Evolutionary conservation across 2,113 vertebrate species (phyloP), one percentile per base, ranked within the genome.

Genomic region (Trinectes maculatus): DNA sequence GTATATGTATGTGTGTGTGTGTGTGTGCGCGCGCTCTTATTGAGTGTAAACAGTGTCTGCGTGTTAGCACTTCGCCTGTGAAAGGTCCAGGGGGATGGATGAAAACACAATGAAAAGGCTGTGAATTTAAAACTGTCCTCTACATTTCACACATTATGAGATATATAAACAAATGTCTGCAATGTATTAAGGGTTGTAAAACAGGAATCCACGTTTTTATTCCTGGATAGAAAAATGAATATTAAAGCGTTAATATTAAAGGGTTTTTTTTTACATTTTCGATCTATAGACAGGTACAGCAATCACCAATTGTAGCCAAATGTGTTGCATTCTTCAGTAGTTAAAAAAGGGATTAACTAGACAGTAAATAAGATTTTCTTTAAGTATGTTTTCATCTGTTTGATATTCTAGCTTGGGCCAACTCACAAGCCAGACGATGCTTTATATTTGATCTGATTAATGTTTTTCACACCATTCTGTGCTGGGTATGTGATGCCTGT

Each of bases 51-150:
- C 40, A 22, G 31, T 46, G 25, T 43, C 33, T 52, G 49, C 39
- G 53, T 60, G 25, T 46, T 39, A 33, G 65, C 65, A 43, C 39
- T 19, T 24, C 51, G 25, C 24, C 36, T 47, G 37, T 29, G 42
- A 36, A 47, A n/a, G 53, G 29, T 28, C 51, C n/a, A 24, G 10
- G 8, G 13, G 7, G 13, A 43, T 25, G 4, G 28, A 64, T 8
- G 8, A 22, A 55, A 71, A 43, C 8, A 48, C 39, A 70, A 33
- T 19, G n/a, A n/a, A n/a, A 53, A 24, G 39, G 54, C 16, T 48
- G 51, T 74, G 64, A 61, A 42, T 63, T 49, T 3, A 58, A 57
- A 44, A 22, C 64, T 21, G 19, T 72, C 62, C 28, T 18, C 40
- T 48, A 31, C 26, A n/a, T 49, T 22, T 16, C 26, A 22, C 10